These are phyloP conservation scores for Caenorhabditis zanzibari DNA, from an alignment of 2,888 invertebrate genomes.

Conservation along the genomic window DNA sequence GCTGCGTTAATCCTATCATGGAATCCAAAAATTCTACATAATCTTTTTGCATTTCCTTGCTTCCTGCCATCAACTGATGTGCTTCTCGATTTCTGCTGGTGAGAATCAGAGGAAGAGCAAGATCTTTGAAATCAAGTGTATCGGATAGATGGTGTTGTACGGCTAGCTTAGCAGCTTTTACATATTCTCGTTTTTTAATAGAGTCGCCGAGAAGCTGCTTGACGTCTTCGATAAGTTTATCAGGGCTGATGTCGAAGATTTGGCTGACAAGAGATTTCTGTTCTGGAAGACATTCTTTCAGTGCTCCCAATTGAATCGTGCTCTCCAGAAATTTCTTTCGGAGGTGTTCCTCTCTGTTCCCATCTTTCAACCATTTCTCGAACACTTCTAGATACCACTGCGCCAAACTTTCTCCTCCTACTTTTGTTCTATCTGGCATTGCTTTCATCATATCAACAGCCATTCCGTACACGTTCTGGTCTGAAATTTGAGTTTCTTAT, in stretches of 20 bases:
- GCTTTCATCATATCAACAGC: slow-evolving; percentile 49
- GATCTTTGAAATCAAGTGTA: slow-evolving; percentile 14
- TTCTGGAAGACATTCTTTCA: not conserved
- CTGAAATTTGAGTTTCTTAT: not conserved
- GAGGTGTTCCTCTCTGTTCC: slow-evolving; percentile 3
- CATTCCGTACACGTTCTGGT: slow-evolving; percentile 33
- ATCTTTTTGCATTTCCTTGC: slow-evolving; percentile 13
- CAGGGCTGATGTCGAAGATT: slow-evolving; percentile 30
- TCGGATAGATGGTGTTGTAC: slow-evolving; percentile 8
- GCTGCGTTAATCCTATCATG: slow-evolving; percentile 11
- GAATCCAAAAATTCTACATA: slow-evolving; percentile 31
- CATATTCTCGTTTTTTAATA: slow-evolving; percentile 37
- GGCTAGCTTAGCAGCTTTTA: slow-evolving; percentile 37
- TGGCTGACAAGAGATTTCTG: slow-evolving; percentile 30
- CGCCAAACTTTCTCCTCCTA: slow-evolving; percentile 14
- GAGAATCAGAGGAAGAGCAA: slow-evolving; percentile 43
- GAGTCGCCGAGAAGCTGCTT: not conserved
- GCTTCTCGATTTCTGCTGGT: slow-evolving; percentile 11
- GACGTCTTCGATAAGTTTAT: slow-evolving; percentile 24
- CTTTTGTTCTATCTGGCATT: slow-evolving; percentile 55
- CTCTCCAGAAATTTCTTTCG: slow-evolving; percentile 17
- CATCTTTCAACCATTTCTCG: slow-evolving; percentile 17
- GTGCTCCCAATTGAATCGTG: slow-evolving; percentile 21
- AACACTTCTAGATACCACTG: slow-evolving; percentile 42
- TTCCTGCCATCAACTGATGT: slow-evolving; percentile 14